phyloP scores from a whole-genome alignment of 2,113 vertebrate species.

The Poeciliopsis prolifica region DNA sequence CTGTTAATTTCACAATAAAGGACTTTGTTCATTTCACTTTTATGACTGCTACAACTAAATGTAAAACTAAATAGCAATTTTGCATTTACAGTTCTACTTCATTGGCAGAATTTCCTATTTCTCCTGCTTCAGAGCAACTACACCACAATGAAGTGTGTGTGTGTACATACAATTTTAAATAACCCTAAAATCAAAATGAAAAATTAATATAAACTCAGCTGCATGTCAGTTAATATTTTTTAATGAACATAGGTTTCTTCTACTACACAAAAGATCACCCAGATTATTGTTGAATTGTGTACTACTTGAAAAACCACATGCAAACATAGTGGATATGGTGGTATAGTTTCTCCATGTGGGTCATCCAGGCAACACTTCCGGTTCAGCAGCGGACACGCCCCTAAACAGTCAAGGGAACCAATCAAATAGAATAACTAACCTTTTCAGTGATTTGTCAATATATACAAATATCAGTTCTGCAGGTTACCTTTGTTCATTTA shows the following conservation, averaged over 20 bases:
- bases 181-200: neutral
- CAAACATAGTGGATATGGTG: constrained; percentile 15
- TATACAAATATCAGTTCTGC: constrained; percentile 18
- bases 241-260: neutral
- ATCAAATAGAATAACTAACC: constrained; percentile 40
- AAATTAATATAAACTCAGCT: neutral
- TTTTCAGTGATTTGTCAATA: constrained; percentile 34
- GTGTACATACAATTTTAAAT: neutral
- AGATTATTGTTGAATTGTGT: neutral
- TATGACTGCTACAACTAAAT: neutral
- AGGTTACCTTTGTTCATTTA: neutral
- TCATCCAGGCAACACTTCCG: constrained; percentile 58
- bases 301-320: neutral
- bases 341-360: constrained; percentile 70
- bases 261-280: neutral
- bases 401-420: constrained; percentile 60
- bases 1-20: neutral
- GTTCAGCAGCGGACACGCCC: constrained; percentile 43
- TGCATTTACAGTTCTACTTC: neutral
- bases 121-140: neutral
- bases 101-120: neutral
- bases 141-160: neutral
- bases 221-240: neutral
- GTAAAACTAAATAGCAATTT: neutral
- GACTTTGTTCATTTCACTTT: neutral